A percentile compares a stretch with the other conserved stretches of the same genome.
These are phyloP conservation scores for Labeo catla DNA, from an alignment of 2,113 vertebrate genomes.

Conservation along the genomic window DNA sequence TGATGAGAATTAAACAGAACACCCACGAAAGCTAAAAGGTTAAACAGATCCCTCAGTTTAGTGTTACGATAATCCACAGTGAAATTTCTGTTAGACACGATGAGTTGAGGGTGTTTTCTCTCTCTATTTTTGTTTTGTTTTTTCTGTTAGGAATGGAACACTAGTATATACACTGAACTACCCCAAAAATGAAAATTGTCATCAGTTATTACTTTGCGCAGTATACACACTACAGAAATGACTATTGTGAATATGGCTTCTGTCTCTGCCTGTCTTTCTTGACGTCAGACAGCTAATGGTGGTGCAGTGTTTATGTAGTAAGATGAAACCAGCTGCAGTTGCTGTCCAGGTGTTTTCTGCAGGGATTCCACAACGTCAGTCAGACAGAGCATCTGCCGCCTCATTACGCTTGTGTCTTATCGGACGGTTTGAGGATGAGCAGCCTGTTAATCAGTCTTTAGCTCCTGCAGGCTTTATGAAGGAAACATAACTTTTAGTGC, in stretches of 20 bases:
- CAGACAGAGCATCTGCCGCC: slow-evolving; percentile 35
- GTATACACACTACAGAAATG: slow-evolving; percentile 6
- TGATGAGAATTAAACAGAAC: not conserved
- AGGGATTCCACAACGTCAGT: slow-evolving; percentile 24
- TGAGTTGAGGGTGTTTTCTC: not conserved
- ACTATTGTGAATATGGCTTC: not conserved
- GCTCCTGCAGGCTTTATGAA: not conserved
- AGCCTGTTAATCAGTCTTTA: slow-evolving; percentile 21
- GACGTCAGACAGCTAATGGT: slow-evolving; percentile 20
- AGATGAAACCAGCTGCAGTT: slow-evolving; percentile 17
- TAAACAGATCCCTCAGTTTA: not conserved
- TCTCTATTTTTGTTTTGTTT: not conserved
- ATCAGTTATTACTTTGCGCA: not conserved
- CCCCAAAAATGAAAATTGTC: too few species aligned
- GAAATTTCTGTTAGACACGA: not conserved
- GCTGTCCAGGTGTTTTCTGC: slow-evolving; percentile 39
- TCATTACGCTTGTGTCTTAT: slow-evolving; percentile 25
- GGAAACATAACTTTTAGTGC: not conserved
- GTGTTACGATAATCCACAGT: not conserved
- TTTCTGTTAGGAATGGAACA: not conserved
- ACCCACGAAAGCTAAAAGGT: not conserved
- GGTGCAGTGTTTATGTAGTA: slow-evolving; percentile 22
- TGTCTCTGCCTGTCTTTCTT: not conserved
- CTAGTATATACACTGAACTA: too few species aligned
- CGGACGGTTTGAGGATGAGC: not conserved